Evolutionary conservation across 1,140 invertebrate species (phyloP), one percentile per base, ranked within the genome.

Genomic region (Euwallacea fornicatus): DNA sequence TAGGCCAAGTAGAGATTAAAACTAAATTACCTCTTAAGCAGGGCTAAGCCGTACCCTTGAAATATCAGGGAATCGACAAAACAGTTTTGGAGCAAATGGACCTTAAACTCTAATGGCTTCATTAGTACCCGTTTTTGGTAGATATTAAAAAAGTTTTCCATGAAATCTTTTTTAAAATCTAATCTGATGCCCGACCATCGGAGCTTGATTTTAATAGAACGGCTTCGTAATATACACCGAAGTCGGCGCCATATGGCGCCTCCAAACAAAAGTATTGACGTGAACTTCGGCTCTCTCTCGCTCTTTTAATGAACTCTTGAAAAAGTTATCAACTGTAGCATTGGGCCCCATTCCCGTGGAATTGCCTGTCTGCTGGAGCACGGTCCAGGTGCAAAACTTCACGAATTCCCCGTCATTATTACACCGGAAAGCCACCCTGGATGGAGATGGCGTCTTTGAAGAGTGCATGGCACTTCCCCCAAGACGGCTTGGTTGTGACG

Each of bases 291-390:
- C 15, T 50, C 46, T 33, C 21, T 50, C 46, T 50, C 68, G 47
- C 62, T 60, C 71, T 76, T 76, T 76, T 76, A 76, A 77, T 75
- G 70, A 77, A 77, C 68, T 75, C 42, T 47, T 72, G 71, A 71
- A 76, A 75, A 73, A 76, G 69, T 76, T 74, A 73, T 76, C 63
- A 76, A 73, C 70, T 42, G 42, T 71, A 73, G 70, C 65, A 61
- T 43, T 58, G 71, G 70, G 71, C 67, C 46, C 71, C 71, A 70
- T 72, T 73, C 66, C 43, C 63, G 46, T 46, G 66, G 15, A 67
- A 75, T 71, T 56, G 58, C 55, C 68, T 72, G 42, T 67, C 13
- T 61, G 55, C 42, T n/a, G 54, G 53, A 42, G 66, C 66, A 41
- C 53, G 46, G 66, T 70, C 71, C 74, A 75, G 74, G 74, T 75